A percentile compares a stretch with the other conserved stretches of the same genome.
Conservation (phyloP, 2,113 vertebrate species). For the Triplophysa dalaica region DNA sequence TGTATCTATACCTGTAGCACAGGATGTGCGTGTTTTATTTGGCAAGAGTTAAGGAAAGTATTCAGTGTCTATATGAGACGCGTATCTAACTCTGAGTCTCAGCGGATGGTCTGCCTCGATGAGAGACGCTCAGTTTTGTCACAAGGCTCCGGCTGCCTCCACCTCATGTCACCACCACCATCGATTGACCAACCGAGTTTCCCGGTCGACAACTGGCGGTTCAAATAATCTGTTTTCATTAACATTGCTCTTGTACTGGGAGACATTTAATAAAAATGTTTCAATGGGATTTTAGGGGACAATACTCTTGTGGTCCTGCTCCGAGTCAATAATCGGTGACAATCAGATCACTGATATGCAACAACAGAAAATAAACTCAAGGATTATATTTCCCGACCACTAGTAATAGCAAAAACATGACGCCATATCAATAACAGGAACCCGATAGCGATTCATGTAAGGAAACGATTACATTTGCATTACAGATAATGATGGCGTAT, state of each 20-base stretch:
- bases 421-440: constrained; percentile 36
- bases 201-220: constrained; percentile 24
- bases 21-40: constrained; percentile 1
- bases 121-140: constrained; percentile 29
- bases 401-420: constrained; percentile 39
- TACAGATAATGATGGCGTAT: constrained; percentile 41
- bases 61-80: constrained; percentile 27
- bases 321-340: constrained; percentile 38
- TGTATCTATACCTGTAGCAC: background rate
- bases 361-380: constrained; percentile 32
- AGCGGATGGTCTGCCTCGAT: constrained; percentile 6
- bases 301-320: constrained; percentile 1
- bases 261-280: background rate
- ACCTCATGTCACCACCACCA: constrained; percentile 50
- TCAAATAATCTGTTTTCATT: too few relatives aligned
- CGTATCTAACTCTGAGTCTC: constrained; percentile 35
- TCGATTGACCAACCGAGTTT: constrained; percentile 53
- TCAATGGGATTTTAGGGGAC: background rate
- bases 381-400: constrained; percentile 46
- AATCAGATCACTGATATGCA: constrained; percentile 43
- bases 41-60: background rate
- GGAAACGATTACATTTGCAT: constrained; percentile 49
- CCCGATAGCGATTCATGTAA: constrained; percentile 34
- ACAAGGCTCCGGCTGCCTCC: constrained; percentile 7
- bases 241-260: too few relatives aligned